Evolutionary conservation across 2,797 vertebrate species (phyloP), one percentile per base, ranked within the genome.

Genomic region (Arnoldichthys spilopterus): DNA sequence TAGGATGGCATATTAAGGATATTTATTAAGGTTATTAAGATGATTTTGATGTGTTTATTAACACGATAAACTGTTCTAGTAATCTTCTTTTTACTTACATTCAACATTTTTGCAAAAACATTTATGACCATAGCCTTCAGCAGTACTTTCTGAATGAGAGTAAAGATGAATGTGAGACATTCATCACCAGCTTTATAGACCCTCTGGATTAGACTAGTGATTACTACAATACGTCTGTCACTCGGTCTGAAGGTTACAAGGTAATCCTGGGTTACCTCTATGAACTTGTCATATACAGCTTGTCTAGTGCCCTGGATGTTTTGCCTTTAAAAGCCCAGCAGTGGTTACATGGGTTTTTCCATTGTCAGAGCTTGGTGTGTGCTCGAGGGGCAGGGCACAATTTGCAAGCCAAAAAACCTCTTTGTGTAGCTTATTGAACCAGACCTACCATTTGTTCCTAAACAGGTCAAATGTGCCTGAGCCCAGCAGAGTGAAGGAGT

Each of bases 211-310:
- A 90, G 84, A 83, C 54, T 73, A 88, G 85, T 88, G 81, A 89
- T 89, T 86, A 81, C 90, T 69, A 85, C 80, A 87, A 87, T 82
- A 85, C 82, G 79, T 81, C 81, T 86, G 72, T 76, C 82, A 87
- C 85, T 85, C 78, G 76, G 16, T 67, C 80, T 47, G 78, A 82
- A 18, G 79, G 83, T 82, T 82, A 80, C 69, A 83, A 77, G 83
- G 61, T 91, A 92, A 92, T 92, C 88, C 85, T 86, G 78, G 84
- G 70, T 89, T 89, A 88, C 91, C 87, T 83, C 83, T 86, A 76
- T 83, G 75, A 85, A 86, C 71, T 83, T 81, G 72, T 74, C 70
- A 68, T 73, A 75, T 83, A 81, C 87, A 82, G 76, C 72, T 75
- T 66, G 61, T 68, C 26, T 1, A n/a, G 74, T 63, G 54, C 56